phyloP scores from a whole-genome alignment of 2,113 vertebrate species.

The Pangasianodon hypophthalmus region DNA sequence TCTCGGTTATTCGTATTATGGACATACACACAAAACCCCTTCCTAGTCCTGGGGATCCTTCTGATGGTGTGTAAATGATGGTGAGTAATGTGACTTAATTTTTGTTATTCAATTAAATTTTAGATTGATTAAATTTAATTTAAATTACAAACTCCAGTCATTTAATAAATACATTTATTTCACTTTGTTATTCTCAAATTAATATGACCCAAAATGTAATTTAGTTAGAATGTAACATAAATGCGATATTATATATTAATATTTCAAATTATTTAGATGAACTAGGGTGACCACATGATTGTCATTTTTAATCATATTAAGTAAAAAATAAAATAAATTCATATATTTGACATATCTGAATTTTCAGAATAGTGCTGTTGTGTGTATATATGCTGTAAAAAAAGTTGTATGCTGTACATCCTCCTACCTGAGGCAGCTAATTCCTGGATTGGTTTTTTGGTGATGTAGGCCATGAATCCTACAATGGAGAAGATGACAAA shows the following conservation, averaged over 20 bases:
- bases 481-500: conserved; percentile 92
- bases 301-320: no score
- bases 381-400: neutral
- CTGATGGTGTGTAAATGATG: neutral
- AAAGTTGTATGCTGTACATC: neutral
- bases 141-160: neutral
- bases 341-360: neutral
- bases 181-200: neutral
- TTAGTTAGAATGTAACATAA: neutral
- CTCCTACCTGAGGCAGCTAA: conserved; percentile 84
- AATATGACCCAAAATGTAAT: neutral
- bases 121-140: no score
- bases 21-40: neutral
- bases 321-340: neutral
- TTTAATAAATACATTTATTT: neutral
- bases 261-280: neutral
- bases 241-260: neutral
- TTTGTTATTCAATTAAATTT: neutral
- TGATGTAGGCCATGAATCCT: conserved; percentile 89
- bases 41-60: neutral
- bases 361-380: neutral
- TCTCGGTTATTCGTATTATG: neutral
- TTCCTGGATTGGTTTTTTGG: conserved; percentile 84
- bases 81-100: neutral
- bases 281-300: neutral